Evolutionary conservation across 1,140 invertebrate genomes (phyloP), one percentile per base, ranked within the genome.

Genomic region (Ridgeia piscesae): DNA sequence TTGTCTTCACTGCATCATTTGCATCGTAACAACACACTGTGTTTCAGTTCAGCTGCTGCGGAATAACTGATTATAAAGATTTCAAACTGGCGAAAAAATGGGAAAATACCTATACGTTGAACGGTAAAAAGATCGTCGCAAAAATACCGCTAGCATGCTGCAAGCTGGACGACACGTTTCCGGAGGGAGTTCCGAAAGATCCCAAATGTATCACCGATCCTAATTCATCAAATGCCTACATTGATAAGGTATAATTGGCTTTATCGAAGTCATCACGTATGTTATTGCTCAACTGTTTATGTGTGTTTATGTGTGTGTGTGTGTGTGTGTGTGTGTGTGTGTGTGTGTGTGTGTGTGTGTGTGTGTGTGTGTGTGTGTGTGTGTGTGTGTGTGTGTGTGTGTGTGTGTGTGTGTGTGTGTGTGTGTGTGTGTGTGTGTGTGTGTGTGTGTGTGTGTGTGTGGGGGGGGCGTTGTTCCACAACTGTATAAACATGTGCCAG

Each of bases 301-400:
- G n/a, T n/a, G n/a, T n/a, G n/a, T n/a, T n/a, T n/a, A n/a, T n/a
- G n/a, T n/a, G 89, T 91, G 91, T 91, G 35, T 91, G 91, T 34
- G 33, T 91, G 91, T 91, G 91, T 91, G 91, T 91, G 33, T 91
- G 91, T 91, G 35, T 91, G 91, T 1, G 33, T 91, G 91, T 48
- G 35, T 11, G 91, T 91, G 48, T 91, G 34, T 91, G 91, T 91
- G 91, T 91, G 91, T 91, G 91, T 91, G 91, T 42, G 91, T 42
- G 91, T 42, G 91, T 91, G 91, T 91, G 91, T 35, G 91, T 50
- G 91, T 35, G 91, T 91, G 48, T 35, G 91, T 91, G 91, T 21
- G 34, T 91, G 34, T 33, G 48, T 91, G 91, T 27, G 34, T 91
- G 91, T 9, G 91, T 50, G 48, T 9, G 48, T 58, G 4, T 91